Evolutionary conservation across 2,797 vertebrate genomes (phyloP), one percentile per base, ranked within the genome.

Genomic region (Cheirogaleus major): DNA sequence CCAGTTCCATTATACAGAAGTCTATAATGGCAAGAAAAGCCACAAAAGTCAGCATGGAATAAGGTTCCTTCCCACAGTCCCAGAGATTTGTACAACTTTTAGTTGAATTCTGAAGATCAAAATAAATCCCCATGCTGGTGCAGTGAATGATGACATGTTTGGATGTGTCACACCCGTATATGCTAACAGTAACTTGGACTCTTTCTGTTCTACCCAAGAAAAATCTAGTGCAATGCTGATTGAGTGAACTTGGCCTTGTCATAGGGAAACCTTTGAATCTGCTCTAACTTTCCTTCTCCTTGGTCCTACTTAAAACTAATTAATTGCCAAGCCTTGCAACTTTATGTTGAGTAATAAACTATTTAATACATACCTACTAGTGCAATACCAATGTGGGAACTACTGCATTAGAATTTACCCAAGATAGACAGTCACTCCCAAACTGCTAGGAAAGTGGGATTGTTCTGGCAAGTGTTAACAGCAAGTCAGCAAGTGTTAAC

Each of bases 201-300:
- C n/a, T 57, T 41, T 79, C n/a, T 61, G 63, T 69, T 69, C 35
- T 20, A 48, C 7, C 5, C 25, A 7, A 70, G 75, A 72, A 69
- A 72, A 52, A 27, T 22, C 41, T 18, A 65, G 7, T 17, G 20
- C 6, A 50, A 52, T 11, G 22, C 4, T 43, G 41, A 41, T 5
- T 18, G 48, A 69, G 5, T 35, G 27, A 38, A 0, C 0, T 0
- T 6, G 23, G 41, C 25, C 48, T 76, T 15, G 4, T 14, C 2
- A 38, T 30, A 30, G 50, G n/a, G 45, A 94, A 61, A 25, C 27
- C 6, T 38, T 35, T 30, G 27, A 9, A 12, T 9, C 50, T 67
- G 25, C 22, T 61, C 65, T 20, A 35, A 43, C 30, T 38, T 57
- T 52, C 27, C 18, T 15, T 88, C 23, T 59, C 22, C 30, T 80